Evolutionary conservation across 2,113 vertebrate species (phyloP), one percentile per base, ranked within the genome.

Genomic region (Thryonomys swinderianus): DNA sequence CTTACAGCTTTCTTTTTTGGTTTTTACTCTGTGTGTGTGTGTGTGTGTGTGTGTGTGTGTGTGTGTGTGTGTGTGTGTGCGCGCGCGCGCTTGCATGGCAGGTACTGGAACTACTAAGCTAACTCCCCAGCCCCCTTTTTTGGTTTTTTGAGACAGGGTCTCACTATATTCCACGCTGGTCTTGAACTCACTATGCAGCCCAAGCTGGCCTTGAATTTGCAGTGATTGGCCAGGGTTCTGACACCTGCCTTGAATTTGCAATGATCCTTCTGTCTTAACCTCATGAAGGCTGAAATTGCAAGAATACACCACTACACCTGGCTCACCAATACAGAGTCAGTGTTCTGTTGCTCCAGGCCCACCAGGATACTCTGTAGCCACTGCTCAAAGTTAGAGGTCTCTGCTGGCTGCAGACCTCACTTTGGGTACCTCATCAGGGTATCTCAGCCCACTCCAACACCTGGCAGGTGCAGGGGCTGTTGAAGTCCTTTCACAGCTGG

Each of bases 371-470:
- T 94, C 92, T 99, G 98, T 30, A 99, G 98, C 5, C 99, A 98
- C 5, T 0, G 96, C 89, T 99, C 99, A 7, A 99, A 99, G 98
- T 99, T 99, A 92, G 99, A 99, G 25, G 99, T 94, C 0, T 99
- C 98, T 0, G 98, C 99, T 94, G 99, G 98, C 86, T 87, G 97
- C 91, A 99, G 97, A 20, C 99, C 99, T 0, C 98, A 97, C 85
- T 98, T 94, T 18, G 95, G 92, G 86, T 99, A 99, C 18, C 2
- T 97, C 81, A 96, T 95, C 78, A 99, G 98, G 27, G 99, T 98
- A 59, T 96, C 27, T 96, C 12, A 0, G 99, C 99, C 30, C 99
- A 99, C 0, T 99, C 98, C 96, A 99, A 98, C 80, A 98, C 42
- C 98, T 99, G 99, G 99, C 99, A 99, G 96, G 97, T 99, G 30